These are phyloP conservation scores for Sigmodon hispidus DNA, from an alignment of 2,113 vertebrate species.

Conservation along the genomic window DNA sequence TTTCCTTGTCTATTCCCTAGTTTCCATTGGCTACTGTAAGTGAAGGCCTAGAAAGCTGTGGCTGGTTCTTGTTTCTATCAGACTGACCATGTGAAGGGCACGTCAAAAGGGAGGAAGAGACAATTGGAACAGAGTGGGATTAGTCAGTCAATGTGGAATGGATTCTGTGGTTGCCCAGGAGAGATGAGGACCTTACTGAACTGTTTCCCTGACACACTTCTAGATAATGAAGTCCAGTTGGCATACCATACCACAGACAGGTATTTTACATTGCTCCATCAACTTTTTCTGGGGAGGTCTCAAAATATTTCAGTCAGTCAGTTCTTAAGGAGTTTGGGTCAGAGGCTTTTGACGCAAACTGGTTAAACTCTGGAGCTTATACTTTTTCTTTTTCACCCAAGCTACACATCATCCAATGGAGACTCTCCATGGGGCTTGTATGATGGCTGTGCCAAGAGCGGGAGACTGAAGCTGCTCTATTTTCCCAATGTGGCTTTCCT, in stretches of 20 bases:
- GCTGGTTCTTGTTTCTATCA: not conserved
- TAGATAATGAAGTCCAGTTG: slow-evolving; percentile 70
- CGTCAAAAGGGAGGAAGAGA: not conserved
- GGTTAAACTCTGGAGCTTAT: slow-evolving; percentile 3
- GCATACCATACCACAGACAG: slow-evolving; percentile 78
- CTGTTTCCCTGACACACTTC: slow-evolving; percentile 62
- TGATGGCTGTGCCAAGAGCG: not conserved
- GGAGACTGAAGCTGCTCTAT: not conserved
- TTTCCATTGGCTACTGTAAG: not conserved
- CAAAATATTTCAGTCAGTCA: slow-evolving; percentile 64
- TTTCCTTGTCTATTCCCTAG: not conserved
- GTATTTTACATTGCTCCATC: slow-evolving; percentile 81
- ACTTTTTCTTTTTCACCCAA: slow-evolving; percentile 9
- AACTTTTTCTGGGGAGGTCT: slow-evolving; percentile 78
- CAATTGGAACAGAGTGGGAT: not conserved
- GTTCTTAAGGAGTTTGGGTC: slow-evolving; percentile 70
- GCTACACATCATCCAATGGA: not conserved
- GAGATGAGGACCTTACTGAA: not conserved
- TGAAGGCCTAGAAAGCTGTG: not conserved
- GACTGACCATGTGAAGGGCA: not conserved
- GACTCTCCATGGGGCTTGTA: not conserved
- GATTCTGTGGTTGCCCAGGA: not conserved
- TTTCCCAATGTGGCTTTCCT: not conserved
- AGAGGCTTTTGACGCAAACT: slow-evolving; percentile 54
- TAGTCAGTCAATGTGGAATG: not conserved